Evolutionary conservation across 2,888 invertebrate genomes (phyloP), one percentile per base, ranked within the genome.

Genomic region (Ceraclea dissimilis): DNA sequence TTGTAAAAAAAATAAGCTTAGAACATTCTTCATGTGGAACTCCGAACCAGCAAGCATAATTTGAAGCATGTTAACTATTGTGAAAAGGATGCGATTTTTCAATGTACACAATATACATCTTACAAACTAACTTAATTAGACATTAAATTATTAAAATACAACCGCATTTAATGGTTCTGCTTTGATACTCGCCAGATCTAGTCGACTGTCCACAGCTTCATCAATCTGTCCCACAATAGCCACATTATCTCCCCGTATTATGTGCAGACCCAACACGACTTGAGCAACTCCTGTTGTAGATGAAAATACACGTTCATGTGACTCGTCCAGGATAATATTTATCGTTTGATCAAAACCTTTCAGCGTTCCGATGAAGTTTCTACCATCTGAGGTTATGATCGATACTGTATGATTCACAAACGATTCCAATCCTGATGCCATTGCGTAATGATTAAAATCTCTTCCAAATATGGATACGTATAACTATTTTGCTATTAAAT

Each of bases 291-390:
- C 98, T 64, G 89, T 83, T 1, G 88, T 84, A 10, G 89, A 85
- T 50, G 94, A 96, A 74, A 93, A 99, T n/a, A 99, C 96, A 66
- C 99, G 79, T 73, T 99, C 99, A 69, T 97, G 96, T 33, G 96
- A 95, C 73, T 99, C 98, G 69, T 98, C 97, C 62, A 99, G 76
- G 66, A 99, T 96, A 63, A 99, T 81, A 70, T 99, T 99, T 63
- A 98, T 94, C n/a, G 97, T 94, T 75, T 99, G 99, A 74, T 99
- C 99, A 73, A 96, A 99, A 26, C 99, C 99, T 72, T 97, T 97
- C 61, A 99, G 73, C 0, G 94, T 93, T 48, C 99, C 99, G 65
- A 96, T 92, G 69, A 97, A 96, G 71, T 94, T 94, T 64, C 97
- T 80, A 46, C 97, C 97, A 76, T 97, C 97, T 11, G 94, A 88